phyloP scores from a whole-genome alignment of 2,888 invertebrate genomes.

The Lepidocyrtinus sp. region DNA sequence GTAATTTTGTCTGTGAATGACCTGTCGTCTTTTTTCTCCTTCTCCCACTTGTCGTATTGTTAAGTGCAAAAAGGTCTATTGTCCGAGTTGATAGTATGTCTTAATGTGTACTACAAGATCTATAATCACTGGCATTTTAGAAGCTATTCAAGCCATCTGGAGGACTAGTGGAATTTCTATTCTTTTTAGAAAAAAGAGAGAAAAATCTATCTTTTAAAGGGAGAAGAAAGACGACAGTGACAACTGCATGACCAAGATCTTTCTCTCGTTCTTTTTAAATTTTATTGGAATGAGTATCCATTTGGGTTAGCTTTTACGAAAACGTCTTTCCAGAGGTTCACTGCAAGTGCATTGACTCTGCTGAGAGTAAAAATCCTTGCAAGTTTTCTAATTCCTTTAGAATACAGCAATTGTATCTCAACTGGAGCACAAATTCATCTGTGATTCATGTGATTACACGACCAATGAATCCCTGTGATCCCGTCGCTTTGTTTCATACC shows the following conservation, averaged over 20 bases:
- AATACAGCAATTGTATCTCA: too few relatives aligned
- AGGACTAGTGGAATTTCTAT: too few relatives aligned
- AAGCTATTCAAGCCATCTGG: conserved; percentile 52
- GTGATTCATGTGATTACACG: too few relatives aligned
- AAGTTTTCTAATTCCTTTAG: too few relatives aligned
- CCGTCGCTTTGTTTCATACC: too few relatives aligned
- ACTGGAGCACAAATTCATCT: too few relatives aligned
- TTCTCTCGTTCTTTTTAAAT: conserved; percentile 19
- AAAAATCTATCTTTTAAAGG: conserved; percentile 38
- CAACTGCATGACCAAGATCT: conserved; percentile 9
- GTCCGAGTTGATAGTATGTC: conserved; percentile 55
- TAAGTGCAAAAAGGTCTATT: conserved; percentile 46
- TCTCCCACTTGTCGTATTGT: conserved; percentile 43
- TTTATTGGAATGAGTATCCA: conserved; percentile 18
- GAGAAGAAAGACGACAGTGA: conserved; percentile 3
- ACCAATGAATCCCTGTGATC: too few relatives aligned
- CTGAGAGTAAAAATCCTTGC: too few relatives aligned
- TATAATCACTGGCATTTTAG: conserved; percentile 56
- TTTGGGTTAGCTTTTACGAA: conserved; percentile 5
- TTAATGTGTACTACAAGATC: conserved; percentile 56
- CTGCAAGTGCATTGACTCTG: neutral
- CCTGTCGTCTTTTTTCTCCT: conserved; percentile 51
- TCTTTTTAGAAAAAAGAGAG: conserved; percentile 14
- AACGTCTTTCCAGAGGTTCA: neutral
- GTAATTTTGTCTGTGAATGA: conserved; percentile 57